phyloP scores from a whole-genome alignment of 2,113 vertebrate species.

The Ceyx melanurus region DNA sequence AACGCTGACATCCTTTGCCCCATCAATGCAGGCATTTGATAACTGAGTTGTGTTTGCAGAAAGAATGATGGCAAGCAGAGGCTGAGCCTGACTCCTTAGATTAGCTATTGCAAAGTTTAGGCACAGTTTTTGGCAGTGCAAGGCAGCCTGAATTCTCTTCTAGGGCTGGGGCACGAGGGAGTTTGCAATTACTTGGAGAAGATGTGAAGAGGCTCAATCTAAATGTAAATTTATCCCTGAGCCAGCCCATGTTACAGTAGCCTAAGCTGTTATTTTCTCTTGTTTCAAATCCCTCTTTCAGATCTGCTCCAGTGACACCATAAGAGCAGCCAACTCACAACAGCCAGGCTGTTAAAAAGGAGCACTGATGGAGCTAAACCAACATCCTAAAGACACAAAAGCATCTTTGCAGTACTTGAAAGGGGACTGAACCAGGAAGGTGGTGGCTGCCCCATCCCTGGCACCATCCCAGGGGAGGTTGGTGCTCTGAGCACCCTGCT shows the following conservation, averaged over 20 bases:
- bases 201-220: slow-evolving; percentile 43
- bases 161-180: not conserved
- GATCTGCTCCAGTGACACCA: not conserved
- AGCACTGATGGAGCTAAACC: not conserved
- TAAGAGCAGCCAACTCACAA: not conserved
- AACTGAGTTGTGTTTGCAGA: slow-evolving; percentile 24
- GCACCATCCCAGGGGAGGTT: not conserved
- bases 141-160: slow-evolving; percentile 12
- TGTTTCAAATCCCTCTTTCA: slow-evolving; percentile 3
- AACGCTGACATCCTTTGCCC: slow-evolving; percentile 6
- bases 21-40: slow-evolving; percentile 46
- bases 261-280: slow-evolving; percentile 28
- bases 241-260: slow-evolving; percentile 10
- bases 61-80: slow-evolving; percentile 12
- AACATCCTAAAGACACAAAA: not conserved
- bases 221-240: slow-evolving; percentile 33
- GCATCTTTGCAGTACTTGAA: not conserved
- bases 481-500: not conserved
- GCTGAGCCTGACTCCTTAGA: slow-evolving; percentile 19
- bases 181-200: slow-evolving; percentile 43
- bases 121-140: not conserved
- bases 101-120: not conserved
- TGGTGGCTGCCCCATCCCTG: not conserved
- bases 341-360: not conserved
- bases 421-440: too few species aligned